phyloP scores from a whole-genome alignment of 2,113 vertebrate species.

The Leptodactylus fuscus region DNA sequence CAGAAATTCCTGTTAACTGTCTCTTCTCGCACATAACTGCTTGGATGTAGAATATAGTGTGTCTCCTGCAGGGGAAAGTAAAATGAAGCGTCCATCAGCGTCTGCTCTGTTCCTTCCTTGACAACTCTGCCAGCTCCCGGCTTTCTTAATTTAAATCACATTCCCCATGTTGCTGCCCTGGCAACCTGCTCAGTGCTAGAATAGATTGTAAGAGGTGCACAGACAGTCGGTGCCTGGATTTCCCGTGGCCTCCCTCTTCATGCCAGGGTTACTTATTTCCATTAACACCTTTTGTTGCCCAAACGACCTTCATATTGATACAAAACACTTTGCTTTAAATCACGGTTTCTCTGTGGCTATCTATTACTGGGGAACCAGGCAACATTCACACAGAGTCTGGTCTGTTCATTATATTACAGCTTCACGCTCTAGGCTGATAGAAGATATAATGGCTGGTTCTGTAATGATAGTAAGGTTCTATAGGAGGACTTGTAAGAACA shows the following conservation, averaged over 20 bases:
- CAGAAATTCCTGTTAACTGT: constrained; percentile 56
- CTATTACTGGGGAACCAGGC: neutral
- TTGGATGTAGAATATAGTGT: constrained; percentile 11
- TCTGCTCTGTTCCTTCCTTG: constrained; percentile 48
- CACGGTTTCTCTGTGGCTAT: constrained; percentile 18
- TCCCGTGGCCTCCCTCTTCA: constrained; percentile 49
- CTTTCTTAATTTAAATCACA: constrained; percentile 54
- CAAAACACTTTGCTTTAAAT: constrained; percentile 49
- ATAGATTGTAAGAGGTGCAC: constrained; percentile 51
- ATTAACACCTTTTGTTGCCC: constrained; percentile 55
- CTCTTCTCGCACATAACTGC: constrained; percentile 40
- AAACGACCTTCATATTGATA: constrained; percentile 49
- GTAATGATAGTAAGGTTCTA: no score
- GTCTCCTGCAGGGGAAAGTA: constrained; percentile 34
- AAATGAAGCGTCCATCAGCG: constrained; percentile 22
- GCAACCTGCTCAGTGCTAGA: constrained; percentile 47
- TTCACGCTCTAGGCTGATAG: no score
- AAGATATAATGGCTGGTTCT: no score
- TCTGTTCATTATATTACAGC: neutral
- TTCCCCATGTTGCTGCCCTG: constrained; percentile 48
- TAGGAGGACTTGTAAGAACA: no score
- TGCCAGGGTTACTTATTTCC: constrained; percentile 53
- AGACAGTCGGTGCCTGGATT: constrained; percentile 30
- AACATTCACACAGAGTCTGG: constrained; percentile 22
- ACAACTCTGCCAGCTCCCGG: constrained; percentile 42